phyloP scores from a whole-genome alignment of 2,113 vertebrate genomes.

The Melanocharis versteri region DNA sequence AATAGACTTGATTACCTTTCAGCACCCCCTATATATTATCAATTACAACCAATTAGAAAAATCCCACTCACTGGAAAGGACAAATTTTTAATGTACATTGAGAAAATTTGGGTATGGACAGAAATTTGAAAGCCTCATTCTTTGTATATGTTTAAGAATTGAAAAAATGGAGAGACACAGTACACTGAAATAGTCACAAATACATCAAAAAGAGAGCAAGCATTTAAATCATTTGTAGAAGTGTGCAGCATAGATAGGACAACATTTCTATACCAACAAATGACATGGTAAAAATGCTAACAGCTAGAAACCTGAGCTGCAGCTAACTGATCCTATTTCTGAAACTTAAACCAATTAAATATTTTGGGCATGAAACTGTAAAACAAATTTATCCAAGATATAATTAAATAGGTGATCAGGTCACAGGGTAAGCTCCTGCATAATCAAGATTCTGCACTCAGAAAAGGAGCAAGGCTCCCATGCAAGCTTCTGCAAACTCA shows the following conservation, averaged over 20 bases:
- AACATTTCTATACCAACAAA: neutral
- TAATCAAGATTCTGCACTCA: neutral
- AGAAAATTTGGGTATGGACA: neutral
- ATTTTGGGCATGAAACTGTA: neutral
- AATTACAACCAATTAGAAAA: neutral
- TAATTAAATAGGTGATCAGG: neutral
- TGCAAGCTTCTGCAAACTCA: neutral
- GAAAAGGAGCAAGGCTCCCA: neutral
- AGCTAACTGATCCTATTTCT: neutral
- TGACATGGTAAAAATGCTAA: neutral
- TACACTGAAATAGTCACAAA: neutral
- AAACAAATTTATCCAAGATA: slow-evolving; percentile 7
- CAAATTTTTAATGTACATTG: neutral
- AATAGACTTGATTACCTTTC: neutral
- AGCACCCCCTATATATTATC: neutral
- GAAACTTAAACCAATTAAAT: neutral
- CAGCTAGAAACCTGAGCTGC: neutral
- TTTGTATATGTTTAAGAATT: neutral
- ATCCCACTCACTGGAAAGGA: accelerated
- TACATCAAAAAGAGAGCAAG: neutral
- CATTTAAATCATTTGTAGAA: neutral
- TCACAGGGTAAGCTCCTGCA: neutral
- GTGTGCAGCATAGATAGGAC: neutral
- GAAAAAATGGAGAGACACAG: neutral
- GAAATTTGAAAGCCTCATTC: neutral